These are phyloP conservation scores for Antedon mediterranea DNA, from an alignment of 53 echinoderm and acorn worm genomes.

Conservation along the genomic window DNA sequence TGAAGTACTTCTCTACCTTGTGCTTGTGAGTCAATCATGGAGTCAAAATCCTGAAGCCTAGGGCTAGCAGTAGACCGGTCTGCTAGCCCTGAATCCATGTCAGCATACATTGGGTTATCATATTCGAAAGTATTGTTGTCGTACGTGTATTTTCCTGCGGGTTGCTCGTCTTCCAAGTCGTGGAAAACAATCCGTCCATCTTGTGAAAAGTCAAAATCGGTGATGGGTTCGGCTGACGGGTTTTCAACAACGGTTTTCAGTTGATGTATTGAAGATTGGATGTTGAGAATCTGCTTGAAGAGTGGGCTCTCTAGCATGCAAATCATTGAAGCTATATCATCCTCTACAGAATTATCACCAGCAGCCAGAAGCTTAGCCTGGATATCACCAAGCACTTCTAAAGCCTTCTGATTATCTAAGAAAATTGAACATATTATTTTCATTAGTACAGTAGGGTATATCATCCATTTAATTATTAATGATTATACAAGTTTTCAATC, in stretches of 20 bases:
- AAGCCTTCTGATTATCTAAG: slow-evolving; percentile 88
- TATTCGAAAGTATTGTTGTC: slow-evolving; percentile 59
- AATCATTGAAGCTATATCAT: slow-evolving; percentile 71
- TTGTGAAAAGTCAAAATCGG: slow-evolving; percentile 57
- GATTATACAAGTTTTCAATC: too few relatives aligned
- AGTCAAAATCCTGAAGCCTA: not conserved
- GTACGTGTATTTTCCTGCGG: slow-evolving; percentile 3
- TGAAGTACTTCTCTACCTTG: slow-evolving; percentile 63
- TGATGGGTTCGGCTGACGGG: slow-evolving; percentile 49
- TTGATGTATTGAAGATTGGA: slow-evolving; percentile 61
- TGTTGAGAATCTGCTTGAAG: slow-evolving; percentile 80
- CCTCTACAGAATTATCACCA: slow-evolving; percentile 58
- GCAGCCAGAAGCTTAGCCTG: slow-evolving; percentile 53
- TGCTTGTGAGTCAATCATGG: slow-evolving; percentile 37
- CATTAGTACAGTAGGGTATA: too few relatives aligned
- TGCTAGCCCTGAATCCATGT: slow-evolving; percentile 21
- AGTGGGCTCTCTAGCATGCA: slow-evolving; percentile 79
- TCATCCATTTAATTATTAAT: too few relatives aligned
- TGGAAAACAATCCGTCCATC: slow-evolving; percentile 55
- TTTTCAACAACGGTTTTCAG: slow-evolving; percentile 71
- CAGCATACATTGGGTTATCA: slow-evolving; percentile 29
- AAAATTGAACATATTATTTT: too few relatives aligned
- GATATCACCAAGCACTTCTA: slow-evolving; percentile 58
- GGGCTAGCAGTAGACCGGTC: slow-evolving; percentile 4
- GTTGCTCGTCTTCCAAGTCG: slow-evolving; percentile 14